Evolutionary conservation across 2,797 vertebrate species (phyloP).

Genomic region (Urocyon cinereoargenteus): DNA sequence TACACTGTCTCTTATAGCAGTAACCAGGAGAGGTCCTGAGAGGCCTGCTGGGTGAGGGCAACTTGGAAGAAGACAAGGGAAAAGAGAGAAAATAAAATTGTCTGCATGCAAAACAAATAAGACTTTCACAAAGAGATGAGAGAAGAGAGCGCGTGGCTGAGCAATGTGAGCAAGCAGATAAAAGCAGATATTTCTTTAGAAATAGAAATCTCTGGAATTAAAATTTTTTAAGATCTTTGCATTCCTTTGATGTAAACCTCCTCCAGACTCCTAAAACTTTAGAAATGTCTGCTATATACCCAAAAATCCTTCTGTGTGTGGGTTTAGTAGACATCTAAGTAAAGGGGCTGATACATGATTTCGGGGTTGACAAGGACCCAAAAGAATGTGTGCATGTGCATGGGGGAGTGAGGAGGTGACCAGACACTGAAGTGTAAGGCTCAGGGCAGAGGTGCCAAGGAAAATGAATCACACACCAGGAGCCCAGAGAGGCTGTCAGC

Average conservation of each 20-base stretch:
- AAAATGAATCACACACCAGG: background rate
- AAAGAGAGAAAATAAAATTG: background rate
- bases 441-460: background rate
- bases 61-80: background rate
- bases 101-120: background rate
- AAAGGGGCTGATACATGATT: background rate
- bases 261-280: conserved; percentile 37
- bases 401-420: background rate
- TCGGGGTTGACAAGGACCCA: background rate
- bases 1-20: background rate
- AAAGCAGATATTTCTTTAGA: background rate
- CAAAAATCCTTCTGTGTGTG: background rate
- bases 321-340: background rate
- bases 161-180: background rate
- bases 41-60: background rate
- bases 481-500: background rate
- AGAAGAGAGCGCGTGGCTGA: background rate
- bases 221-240: background rate
- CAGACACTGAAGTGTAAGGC: background rate
- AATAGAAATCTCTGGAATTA: background rate
- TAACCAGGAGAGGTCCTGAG: background rate
- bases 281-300: background rate
- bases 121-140: background rate
- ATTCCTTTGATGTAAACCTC: conserved; percentile 23
- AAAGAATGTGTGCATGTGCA: accelerated